phyloP scores from a whole-genome alignment of 1,140 invertebrate genomes.

The Penaeus japonicus region DNA sequence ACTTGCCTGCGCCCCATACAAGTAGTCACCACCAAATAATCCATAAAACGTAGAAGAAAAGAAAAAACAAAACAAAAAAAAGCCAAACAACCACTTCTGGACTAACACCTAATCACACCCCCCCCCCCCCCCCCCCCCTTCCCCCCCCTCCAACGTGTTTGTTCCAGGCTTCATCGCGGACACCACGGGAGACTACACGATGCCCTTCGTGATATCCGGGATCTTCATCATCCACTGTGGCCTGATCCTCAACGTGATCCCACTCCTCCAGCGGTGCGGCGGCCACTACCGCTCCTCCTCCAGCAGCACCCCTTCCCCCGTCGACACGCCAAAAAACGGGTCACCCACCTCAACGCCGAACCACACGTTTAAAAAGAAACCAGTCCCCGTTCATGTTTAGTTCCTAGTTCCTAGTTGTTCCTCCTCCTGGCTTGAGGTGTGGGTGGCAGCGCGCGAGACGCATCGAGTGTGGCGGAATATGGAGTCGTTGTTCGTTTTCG shows the following conservation, averaged over 20 bases:
- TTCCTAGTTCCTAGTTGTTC: neutral
- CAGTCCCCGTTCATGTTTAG: neutral
- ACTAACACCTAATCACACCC: too few relatives aligned
- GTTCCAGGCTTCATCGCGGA: constrained; percentile 53
- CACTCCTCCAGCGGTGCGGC: constrained; percentile 38
- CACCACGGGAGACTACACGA: constrained; percentile 46
- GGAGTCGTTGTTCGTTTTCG: too few relatives aligned
- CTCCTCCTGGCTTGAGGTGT: neutral
- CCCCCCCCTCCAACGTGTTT: too few relatives aligned
- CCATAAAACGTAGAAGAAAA: neutral
- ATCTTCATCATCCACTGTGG: constrained; percentile 57
- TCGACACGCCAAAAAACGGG: constrained; percentile 13
- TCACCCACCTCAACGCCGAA: constrained; percentile 18
- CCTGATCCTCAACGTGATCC: constrained; percentile 52
- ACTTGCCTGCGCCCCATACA: too few relatives aligned
- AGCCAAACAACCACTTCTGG: too few relatives aligned
- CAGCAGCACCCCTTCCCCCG: neutral
- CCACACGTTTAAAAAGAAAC: constrained; percentile 18
- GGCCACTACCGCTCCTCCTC: constrained; percentile 14
- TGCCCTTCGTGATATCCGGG: constrained; percentile 55
- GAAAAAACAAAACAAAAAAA: neutral
- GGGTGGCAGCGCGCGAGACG: too few relatives aligned
- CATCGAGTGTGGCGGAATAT: too few relatives aligned
- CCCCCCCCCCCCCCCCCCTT: too few relatives aligned
- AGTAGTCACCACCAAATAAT: too few relatives aligned